Evolutionary conservation across 2,797 vertebrate species (phyloP), one percentile per base, ranked within the genome.

Genomic region (Varecia variegata): DNA sequence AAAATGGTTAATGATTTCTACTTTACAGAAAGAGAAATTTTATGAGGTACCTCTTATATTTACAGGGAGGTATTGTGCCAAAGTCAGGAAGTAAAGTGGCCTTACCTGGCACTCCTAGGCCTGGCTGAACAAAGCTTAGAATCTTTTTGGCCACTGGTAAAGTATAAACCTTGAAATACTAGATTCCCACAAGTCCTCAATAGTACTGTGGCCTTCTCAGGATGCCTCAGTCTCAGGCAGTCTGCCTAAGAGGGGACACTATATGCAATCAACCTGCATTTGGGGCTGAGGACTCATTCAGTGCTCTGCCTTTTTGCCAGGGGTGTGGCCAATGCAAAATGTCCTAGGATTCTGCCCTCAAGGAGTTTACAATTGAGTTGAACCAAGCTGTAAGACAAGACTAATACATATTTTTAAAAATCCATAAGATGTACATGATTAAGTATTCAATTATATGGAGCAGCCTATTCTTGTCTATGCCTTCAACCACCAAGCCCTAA

Each of bases 1-100:
- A 92, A 83, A 96, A 74, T 67, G 47, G 21, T 43, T 43, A 52
- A 84, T 92, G 50, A 81, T 81, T 96, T 89, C 74, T 84, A 50
- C 76, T 93, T 96, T 77, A 84, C 21, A 60, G 45, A 65, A 85
- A 93, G 62, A 14, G 68, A 93, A 86, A 35, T 90, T 87, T 62
- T 14, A 43, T 43, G 15, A 62, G 71, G 80, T 90, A 71, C 45
- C 2, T 83, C 47, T 89, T 88, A 58, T 45, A 92, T 81, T 85
- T 88, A 86, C 25, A 84, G 68, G 86, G 25, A 80, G 20, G 45
- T 15, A 15, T 77, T 32, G 67, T 67, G 60, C n/a, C 56, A 54
- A 96, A 93, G 38, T 47, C 47, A 86, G 70, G 88, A 81, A 47
- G 43, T 73, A 84, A 92, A 84, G 14, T 60, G 50, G 45, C 45